phyloP scores from a whole-genome alignment of 2,113 vertebrate genomes.

The Dolichotis patagonum region DNA sequence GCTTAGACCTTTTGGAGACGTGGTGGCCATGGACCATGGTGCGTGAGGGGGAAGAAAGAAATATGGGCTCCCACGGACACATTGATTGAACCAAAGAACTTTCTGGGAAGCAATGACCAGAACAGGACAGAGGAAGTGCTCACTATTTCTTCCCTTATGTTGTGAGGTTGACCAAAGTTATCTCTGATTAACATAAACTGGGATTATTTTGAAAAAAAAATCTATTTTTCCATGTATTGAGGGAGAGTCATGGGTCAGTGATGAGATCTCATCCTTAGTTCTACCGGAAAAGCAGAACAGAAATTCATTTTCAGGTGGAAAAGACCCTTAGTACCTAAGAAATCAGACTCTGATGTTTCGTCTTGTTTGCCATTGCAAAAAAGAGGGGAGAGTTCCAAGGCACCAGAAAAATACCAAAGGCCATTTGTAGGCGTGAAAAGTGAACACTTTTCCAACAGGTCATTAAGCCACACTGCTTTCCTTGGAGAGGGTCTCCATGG shows the following conservation, averaged over 20 bases:
- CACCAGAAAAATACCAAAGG: neutral
- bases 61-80: neutral
- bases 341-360: neutral
- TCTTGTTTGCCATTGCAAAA: neutral
- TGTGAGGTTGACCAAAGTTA: neutral
- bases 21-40: neutral
- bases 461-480: slow-evolving; percentile 42
- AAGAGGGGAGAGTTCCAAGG: neutral
- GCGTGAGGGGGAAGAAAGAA: neutral
- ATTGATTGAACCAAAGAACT: neutral
- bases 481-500: slow-evolving; percentile 30
- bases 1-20: neutral
- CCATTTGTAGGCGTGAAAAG: slow-evolving; percentile 48
- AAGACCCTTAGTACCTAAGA: neutral
- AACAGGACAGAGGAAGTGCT: neutral
- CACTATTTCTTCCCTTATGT: neutral
- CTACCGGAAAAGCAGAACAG: neutral
- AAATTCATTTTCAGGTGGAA: neutral
- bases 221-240: neutral
- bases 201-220: neutral
- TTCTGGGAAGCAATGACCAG: neutral
- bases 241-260: neutral
- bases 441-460: slow-evolving; percentile 34
- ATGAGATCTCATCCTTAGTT: neutral
- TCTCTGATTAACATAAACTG: neutral